Percentiles rank a stretch among this genome's conserved stretches.
phyloP scores from a whole-genome alignment of 2,113 vertebrate genomes.

The Rhea pennata region DNA sequence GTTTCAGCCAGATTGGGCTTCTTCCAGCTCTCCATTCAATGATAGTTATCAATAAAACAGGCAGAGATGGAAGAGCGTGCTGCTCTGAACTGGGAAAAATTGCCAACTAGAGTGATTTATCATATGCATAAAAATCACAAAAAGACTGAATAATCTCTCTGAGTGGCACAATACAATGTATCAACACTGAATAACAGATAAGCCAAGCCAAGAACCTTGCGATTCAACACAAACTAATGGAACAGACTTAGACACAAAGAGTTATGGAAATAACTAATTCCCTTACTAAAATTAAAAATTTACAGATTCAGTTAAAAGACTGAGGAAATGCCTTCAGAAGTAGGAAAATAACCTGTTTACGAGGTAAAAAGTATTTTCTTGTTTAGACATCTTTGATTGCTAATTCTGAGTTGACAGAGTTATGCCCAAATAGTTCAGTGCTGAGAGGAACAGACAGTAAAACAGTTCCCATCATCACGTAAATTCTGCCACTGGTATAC shows the following conservation, averaged over 20 bases:
- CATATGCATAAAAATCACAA: conserved; percentile 46
- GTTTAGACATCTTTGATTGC: neutral
- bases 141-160: conserved; percentile 47
- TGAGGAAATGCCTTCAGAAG: neutral
- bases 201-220: conserved; percentile 38
- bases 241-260: neutral
- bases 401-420: neutral
- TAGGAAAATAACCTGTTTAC: neutral
- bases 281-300: neutral
- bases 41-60: conserved; percentile 63
- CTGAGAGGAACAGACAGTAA: neutral
- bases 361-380: neutral
- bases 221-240: neutral
- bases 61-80: conserved; percentile 31
- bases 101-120: conserved; percentile 61
- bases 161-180: conserved; percentile 51
- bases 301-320: neutral
- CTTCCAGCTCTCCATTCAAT: neutral
- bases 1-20: neutral
- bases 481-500: neutral
- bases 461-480: neutral
- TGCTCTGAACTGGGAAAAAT: conserved; percentile 50
- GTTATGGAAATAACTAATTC: neutral
- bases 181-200: conserved; percentile 52
- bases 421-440: neutral